Conservation (phyloP, 2,113 vertebrate genomes). For the Seriola quinqueradiata region DNA sequence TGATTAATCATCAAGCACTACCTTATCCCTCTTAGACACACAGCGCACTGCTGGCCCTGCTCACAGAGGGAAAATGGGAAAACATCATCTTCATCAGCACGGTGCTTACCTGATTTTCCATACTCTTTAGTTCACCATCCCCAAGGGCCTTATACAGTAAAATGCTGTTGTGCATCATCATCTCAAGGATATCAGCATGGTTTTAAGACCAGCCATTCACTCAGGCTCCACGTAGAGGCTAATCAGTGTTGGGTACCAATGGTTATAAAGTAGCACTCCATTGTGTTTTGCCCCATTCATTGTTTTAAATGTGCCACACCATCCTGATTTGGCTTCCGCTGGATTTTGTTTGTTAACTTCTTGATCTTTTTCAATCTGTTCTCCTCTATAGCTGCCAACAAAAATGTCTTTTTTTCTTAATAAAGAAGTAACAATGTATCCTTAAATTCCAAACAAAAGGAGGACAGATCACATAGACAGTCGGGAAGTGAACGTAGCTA, state of each 20-base stretch:
- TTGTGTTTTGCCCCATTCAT: conserved; percentile 38
- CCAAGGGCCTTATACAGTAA: conserved; percentile 3
- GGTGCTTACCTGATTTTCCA: conserved; percentile 49
- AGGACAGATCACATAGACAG: conserved; percentile 49
- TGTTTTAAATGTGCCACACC: conserved; percentile 22
- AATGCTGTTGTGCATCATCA: conserved; percentile 32
- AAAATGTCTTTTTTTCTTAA: conserved; percentile 27
- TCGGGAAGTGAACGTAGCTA: conserved; percentile 30
- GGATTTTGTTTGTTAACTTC: conserved; percentile 45
- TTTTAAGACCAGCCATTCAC: conserved; percentile 17
- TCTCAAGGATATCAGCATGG: conserved; percentile 21
- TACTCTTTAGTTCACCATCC: conserved; percentile 37
- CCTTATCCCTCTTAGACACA: conserved; percentile 77
- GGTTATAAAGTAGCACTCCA: conserved; percentile 15
- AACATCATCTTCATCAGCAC: conserved; percentile 65
- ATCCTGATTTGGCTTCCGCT: conserved; percentile 48
- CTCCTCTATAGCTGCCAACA: conserved; percentile 40
- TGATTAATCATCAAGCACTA: conserved; percentile 77
- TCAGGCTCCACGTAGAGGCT: background rate
- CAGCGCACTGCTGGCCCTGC: conserved; percentile 46
- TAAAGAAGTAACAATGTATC: conserved; percentile 47
- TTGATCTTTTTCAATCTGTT: conserved; percentile 60
- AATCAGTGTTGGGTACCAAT: conserved; percentile 11
- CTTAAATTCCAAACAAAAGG: conserved; percentile 59
- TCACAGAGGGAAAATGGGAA: conserved; percentile 54